phyloP scores from a whole-genome alignment of 2,797 vertebrate genomes.

The Rachycentron canadum region DNA sequence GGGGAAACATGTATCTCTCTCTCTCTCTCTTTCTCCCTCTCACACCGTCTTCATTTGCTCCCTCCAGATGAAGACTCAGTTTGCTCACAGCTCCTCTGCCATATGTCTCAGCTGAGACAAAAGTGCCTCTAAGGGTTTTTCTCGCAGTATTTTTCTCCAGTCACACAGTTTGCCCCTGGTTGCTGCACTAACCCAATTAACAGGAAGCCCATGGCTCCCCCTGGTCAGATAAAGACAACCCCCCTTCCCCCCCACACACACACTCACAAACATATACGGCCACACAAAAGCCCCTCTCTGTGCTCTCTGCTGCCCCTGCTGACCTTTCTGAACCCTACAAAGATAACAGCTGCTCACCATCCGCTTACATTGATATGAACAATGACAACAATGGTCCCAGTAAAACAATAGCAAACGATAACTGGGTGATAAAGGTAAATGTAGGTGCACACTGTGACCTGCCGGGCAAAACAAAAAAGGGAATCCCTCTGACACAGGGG shows the following conservation, averaged over 20 bases:
- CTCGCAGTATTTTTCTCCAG: slow-evolving; percentile 82
- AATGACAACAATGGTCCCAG: slow-evolving; percentile 52
- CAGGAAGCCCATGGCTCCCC: slow-evolving; percentile 79
- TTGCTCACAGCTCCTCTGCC: slow-evolving; percentile 78
- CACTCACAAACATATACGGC: slow-evolving; percentile 13
- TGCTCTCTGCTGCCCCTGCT: slow-evolving; percentile 85
- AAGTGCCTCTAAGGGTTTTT: slow-evolving; percentile 83
- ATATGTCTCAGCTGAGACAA: slow-evolving; percentile 84
- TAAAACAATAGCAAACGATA: slow-evolving; percentile 53
- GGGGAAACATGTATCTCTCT: slow-evolving; percentile 75
- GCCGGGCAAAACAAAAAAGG: slow-evolving; percentile 12
- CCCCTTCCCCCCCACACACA: slow-evolving; percentile 34
- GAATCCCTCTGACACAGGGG: slow-evolving; percentile 10
- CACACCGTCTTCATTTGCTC: slow-evolving; percentile 69
- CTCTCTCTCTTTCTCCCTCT: slow-evolving; percentile 58
- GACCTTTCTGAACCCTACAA: slow-evolving; percentile 79
- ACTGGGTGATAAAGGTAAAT: slow-evolving; percentile 14
- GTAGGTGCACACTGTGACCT: slow-evolving; percentile 18
- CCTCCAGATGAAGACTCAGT: slow-evolving; percentile 81
- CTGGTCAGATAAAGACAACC: slow-evolving; percentile 87
- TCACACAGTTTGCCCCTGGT: slow-evolving; percentile 81
- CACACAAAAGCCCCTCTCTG: slow-evolving; percentile 31
- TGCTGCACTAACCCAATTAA: slow-evolving; percentile 84
- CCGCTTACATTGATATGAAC: slow-evolving; percentile 61
- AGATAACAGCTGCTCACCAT: slow-evolving; percentile 74